phyloP scores from a whole-genome alignment of 2,797 vertebrate genomes.

The Liasis olivaceus region DNA sequence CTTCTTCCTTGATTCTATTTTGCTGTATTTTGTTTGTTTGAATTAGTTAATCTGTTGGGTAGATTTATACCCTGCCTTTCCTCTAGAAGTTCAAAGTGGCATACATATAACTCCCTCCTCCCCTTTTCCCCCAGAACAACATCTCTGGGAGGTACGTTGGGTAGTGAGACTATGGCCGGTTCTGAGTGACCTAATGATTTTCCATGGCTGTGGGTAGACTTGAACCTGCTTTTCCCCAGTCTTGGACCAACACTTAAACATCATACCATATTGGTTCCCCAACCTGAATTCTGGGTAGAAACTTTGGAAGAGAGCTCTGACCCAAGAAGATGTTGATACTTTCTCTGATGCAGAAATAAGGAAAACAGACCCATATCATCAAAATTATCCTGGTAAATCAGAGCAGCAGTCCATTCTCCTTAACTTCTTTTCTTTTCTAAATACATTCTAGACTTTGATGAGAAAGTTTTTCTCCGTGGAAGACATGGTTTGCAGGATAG shows the following conservation, averaged over 20 bases:
- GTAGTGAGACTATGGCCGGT: too few relatives aligned
- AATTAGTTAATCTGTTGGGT: not conserved
- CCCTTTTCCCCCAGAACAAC: too few relatives aligned
- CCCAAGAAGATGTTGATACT: not conserved
- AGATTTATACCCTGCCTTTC: too few relatives aligned
- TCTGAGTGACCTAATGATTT: too few relatives aligned
- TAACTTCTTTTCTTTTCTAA: constrained; percentile 7
- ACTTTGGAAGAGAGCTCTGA: constrained; percentile 21
- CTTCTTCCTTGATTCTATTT: constrained; percentile 6
- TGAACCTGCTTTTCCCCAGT: too few relatives aligned
- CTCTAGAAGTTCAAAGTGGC: too few relatives aligned
- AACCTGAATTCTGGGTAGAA: constrained; percentile 42
- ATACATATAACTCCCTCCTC: too few relatives aligned
- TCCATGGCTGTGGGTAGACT: too few relatives aligned
- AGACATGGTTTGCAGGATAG: constrained; percentile 6
- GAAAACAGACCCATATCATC: not conserved
- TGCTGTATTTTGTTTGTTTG: constrained; percentile 11
- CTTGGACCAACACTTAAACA: too few relatives aligned
- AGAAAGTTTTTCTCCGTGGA: constrained; percentile 38
- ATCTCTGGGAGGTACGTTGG: too few relatives aligned
- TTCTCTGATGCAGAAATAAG: constrained; percentile 27
- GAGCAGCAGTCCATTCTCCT: not conserved
- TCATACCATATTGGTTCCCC: too few relatives aligned
- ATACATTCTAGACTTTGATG: constrained; percentile 23
- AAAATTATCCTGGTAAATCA: not conserved